Conservation (phyloP, 2,113 vertebrate genomes). For the Myocastor coypus region DNA sequence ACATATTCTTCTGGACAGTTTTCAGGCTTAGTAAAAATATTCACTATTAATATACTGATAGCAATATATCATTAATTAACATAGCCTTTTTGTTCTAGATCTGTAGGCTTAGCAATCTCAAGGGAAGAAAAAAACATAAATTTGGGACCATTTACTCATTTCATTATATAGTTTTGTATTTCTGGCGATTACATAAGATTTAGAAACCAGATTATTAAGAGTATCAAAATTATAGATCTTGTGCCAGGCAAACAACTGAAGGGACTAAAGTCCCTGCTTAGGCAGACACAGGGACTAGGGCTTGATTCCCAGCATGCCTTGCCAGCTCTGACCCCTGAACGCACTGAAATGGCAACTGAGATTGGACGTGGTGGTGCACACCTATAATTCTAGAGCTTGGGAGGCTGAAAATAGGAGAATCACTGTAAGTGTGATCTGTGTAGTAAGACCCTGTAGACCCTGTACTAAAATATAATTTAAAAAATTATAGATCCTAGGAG, state of each 20-base stretch:
- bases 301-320: too few species aligned
- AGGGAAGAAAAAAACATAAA: not conserved
- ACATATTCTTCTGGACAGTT: not conserved
- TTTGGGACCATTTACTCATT: not conserved
- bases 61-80: not conserved
- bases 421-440: too few species aligned
- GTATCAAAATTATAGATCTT: not conserved
- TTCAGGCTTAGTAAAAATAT: not conserved
- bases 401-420: too few species aligned
- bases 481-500: not conserved
- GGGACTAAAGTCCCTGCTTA: too few species aligned
- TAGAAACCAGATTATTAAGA: not conserved
- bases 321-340: too few species aligned
- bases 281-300: too few species aligned
- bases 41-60: not conserved
- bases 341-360: too few species aligned
- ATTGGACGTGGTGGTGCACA: too few species aligned
- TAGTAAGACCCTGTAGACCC: too few species aligned
- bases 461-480: too few species aligned
- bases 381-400: too few species aligned
- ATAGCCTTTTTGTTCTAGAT: not conserved
- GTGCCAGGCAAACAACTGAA: not conserved
- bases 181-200: not conserved
- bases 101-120: not conserved
- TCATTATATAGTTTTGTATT: not conserved